Evolutionary conservation across 2,888 invertebrate species (phyloP).

Genomic region (Parelbella ahira): DNA sequence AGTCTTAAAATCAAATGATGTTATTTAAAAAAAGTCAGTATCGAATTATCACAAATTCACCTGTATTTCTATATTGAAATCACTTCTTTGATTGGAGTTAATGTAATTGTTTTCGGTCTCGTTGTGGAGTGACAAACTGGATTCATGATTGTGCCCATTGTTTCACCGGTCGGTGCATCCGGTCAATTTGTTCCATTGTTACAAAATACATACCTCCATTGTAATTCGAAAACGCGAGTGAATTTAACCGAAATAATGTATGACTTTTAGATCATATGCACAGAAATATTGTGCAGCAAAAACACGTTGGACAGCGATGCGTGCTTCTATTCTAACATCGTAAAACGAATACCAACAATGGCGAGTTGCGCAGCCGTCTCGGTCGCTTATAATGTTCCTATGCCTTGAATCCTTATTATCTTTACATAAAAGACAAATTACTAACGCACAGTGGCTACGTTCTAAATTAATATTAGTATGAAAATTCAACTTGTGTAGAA

Average conservation of each 20-base stretch:
- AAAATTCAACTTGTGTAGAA: background rate
- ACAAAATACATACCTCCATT: conserved; percentile 57
- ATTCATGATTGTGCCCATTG: conserved; percentile 71
- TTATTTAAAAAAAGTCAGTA: too few species aligned
- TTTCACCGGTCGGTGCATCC: conserved; percentile 48
- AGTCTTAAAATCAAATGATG: too few species aligned
- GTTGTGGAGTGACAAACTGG: conserved; percentile 56
- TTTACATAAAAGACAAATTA: conserved; percentile 11
- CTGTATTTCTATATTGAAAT: conserved; percentile 16
- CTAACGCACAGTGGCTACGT: conserved; percentile 2
- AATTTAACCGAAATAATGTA: conserved; percentile 20
- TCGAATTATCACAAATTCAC: too few species aligned
- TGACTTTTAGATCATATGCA: conserved; percentile 20
- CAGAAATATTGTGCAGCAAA: conserved; percentile 1
- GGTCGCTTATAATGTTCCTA: background rate
- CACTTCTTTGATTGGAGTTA: conserved; percentile 47
- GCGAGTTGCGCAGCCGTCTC: conserved; percentile 4
- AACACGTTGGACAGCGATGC: background rate
- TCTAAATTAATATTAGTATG: background rate
- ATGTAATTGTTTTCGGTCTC: conserved; percentile 52
- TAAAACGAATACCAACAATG: background rate
- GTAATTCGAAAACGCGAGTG: conserved; percentile 46
- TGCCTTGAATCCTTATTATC: conserved; percentile 11
- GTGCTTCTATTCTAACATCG: conserved; percentile 5
- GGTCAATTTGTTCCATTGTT: conserved; percentile 74